Conservation (phyloP, 2,113 vertebrate genomes). For the Engraulis encrasicolus region DNA sequence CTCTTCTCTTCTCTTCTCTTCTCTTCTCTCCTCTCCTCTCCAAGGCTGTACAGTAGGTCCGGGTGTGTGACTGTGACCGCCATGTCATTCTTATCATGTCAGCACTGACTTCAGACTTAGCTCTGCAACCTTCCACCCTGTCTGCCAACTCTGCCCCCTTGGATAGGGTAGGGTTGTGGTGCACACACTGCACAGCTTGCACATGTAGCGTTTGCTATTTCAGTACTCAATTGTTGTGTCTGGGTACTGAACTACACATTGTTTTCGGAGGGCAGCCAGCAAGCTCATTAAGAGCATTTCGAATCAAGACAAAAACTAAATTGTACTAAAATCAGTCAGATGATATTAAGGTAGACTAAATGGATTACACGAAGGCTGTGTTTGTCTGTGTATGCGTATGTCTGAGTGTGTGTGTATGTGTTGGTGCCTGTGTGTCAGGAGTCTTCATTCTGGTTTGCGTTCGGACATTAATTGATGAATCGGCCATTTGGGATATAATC, state of each 20-base stretch:
- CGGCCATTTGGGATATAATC: constrained; percentile 42
- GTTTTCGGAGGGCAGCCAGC: too few species aligned
- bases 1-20: background rate
- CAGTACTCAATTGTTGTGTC: too few species aligned
- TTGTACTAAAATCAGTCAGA: too few species aligned
- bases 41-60: background rate
- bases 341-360: too few species aligned
- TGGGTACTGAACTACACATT: too few species aligned
- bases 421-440: background rate
- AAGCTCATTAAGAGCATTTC: too few species aligned
- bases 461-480: constrained; percentile 27
- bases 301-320: too few species aligned
- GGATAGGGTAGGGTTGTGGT: background rate
- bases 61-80: background rate
- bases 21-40: background rate
- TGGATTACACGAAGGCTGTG: too few species aligned
- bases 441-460: background rate
- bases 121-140: background rate
- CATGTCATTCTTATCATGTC: background rate
- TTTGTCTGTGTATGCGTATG: background rate
- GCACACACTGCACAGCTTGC: background rate
- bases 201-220: too few species aligned
- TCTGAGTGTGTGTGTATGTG: background rate
- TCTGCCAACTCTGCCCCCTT: background rate
- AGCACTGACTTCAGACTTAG: background rate